A percentile compares a stretch with the other conserved stretches of the same genome.
Conservation (phyloP, 2,113 vertebrate species). For the Scartelaos histophorus region DNA sequence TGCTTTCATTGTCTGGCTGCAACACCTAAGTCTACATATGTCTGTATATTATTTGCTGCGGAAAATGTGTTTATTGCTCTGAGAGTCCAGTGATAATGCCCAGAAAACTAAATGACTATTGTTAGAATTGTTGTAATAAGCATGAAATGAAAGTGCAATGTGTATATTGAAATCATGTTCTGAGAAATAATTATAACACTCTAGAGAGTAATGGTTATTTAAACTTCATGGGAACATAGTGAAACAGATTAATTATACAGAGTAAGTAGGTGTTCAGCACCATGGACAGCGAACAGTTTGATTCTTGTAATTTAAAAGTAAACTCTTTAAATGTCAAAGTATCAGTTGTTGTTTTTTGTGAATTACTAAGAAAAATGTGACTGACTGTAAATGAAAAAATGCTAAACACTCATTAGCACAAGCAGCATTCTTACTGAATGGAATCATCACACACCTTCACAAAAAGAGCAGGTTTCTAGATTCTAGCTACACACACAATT, state of each 20-base stretch:
- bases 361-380: too few species aligned
- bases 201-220: too few species aligned
- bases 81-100: conserved; percentile 29
- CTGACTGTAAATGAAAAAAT: too few species aligned
- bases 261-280: neutral
- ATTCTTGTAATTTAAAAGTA: neutral
- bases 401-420: too few species aligned
- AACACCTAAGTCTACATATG: conserved; percentile 26
- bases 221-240: too few species aligned
- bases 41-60: conserved; percentile 16
- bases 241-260: too few species aligned
- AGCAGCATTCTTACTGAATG: too few species aligned
- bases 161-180: neutral
- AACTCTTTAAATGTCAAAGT: neutral
- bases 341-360: too few species aligned
- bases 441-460: too few species aligned
- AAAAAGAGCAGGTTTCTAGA: too few species aligned
- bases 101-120: conserved; percentile 35
- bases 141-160: neutral
- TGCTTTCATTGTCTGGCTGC: neutral
- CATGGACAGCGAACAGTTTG: neutral
- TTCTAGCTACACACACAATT: neutral
- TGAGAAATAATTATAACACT: neutral
- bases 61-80: conserved; percentile 50
- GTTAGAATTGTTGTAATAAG: conserved; percentile 19